Evolutionary conservation across 2,113 vertebrate genomes (phyloP).

Genomic region (Sander vitreus): DNA sequence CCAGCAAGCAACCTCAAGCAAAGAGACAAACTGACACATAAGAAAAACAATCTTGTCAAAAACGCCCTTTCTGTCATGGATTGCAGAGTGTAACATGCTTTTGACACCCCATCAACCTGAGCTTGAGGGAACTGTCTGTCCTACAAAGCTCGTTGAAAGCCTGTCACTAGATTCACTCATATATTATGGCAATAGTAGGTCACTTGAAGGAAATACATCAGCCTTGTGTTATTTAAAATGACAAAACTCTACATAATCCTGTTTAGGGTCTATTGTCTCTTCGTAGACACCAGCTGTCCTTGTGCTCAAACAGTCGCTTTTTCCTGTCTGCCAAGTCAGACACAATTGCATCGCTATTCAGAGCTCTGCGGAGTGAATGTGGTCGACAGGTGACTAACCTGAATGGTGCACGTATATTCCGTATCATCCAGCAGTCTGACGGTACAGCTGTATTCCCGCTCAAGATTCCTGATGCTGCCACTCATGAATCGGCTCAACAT

Average conservation of each 20-base stretch:
- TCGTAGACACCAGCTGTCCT: constrained; percentile 33
- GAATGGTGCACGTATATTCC: constrained; percentile 97
- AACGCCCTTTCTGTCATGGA: not conserved
- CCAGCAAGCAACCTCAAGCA: not conserved
- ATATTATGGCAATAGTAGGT: constrained; percentile 16
- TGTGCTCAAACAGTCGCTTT: constrained; percentile 41
- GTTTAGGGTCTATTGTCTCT: not conserved
- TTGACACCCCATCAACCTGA: constrained; percentile 11
- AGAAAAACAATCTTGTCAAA: not conserved
- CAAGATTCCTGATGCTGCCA: constrained; percentile 96
- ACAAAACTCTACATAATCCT: not conserved
- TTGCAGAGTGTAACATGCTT: constrained; percentile 1
- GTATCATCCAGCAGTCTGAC: constrained; percentile 96
- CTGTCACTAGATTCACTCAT: constrained; percentile 28
- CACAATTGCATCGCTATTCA: constrained; percentile 49
- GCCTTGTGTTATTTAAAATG: not conserved
- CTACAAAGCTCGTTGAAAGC: constrained; percentile 21
- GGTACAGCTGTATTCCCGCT: constrained; percentile 95
- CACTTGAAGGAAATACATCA: not conserved
- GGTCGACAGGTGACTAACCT: constrained; percentile 86
- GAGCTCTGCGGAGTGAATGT: constrained; percentile 20
- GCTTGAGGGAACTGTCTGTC: constrained; percentile 28
- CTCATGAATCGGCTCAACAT: constrained; percentile 98
- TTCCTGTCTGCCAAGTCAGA: constrained; percentile 42
- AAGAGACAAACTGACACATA: not conserved